phyloP scores from a whole-genome alignment of 2,113 vertebrate genomes.

The Salvelinus namaycush region DNA sequence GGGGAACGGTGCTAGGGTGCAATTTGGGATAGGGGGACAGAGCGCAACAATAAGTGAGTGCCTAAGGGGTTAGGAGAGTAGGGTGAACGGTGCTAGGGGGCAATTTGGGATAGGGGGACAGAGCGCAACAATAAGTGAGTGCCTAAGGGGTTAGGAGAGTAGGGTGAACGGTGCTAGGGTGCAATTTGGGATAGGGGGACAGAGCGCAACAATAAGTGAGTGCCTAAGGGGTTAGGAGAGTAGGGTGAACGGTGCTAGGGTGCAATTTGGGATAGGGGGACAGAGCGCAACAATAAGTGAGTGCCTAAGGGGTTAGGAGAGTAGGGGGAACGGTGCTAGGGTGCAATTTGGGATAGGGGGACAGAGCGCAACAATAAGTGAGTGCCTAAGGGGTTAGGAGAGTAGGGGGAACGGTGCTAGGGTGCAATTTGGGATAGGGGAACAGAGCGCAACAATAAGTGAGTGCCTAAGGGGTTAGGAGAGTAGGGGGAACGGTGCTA shows the following conservation, averaged over 20 bases:
- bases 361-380: too few species aligned
- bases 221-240: background rate
- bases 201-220: too few species aligned
- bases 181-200: conserved; percentile 6
- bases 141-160: background rate
- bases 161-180: background rate
- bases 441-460: too few species aligned
- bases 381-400: background rate
- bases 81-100: background rate
- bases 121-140: too few species aligned
- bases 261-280: conserved; percentile 12
- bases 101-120: conserved; percentile 8
- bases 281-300: too few species aligned
- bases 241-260: background rate
- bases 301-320: background rate
- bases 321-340: background rate
- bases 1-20: background rate
- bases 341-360: conserved; percentile 14
- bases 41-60: too few species aligned
- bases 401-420: background rate
- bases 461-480: background rate
- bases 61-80: background rate
- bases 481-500: background rate
- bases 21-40: conserved; percentile 3
- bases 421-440: conserved; percentile 18